Evolutionary conservation across 2,113 vertebrate genomes (phyloP).

Genomic region (Calidris pygmaea): DNA sequence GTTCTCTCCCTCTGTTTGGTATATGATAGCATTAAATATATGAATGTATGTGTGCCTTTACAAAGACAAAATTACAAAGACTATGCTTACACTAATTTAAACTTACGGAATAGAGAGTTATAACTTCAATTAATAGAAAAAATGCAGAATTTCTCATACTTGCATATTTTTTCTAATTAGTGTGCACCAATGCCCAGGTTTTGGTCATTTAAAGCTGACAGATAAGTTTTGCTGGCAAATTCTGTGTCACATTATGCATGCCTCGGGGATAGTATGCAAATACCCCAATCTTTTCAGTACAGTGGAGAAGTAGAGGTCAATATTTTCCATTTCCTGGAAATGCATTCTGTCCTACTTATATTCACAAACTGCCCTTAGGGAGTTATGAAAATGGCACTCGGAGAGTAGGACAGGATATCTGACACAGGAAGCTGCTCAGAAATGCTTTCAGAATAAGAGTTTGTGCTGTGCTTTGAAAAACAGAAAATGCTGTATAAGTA

Average conservation of each 20-base stretch:
- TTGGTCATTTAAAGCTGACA: not conserved
- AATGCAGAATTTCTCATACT: not conserved
- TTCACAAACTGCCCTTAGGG: slow-evolving; percentile 51
- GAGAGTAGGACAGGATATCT: slow-evolving; percentile 55
- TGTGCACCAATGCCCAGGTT: not conserved
- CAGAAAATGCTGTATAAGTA: slow-evolving; percentile 20
- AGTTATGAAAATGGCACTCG: slow-evolving; percentile 48
- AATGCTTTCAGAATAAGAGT: slow-evolving; percentile 31
- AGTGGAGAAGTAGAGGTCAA: slow-evolving; percentile 44
- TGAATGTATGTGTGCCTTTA: not conserved
- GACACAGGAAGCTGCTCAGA: slow-evolving; percentile 59
- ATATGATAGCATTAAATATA: not conserved
- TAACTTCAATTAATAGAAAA: not conserved
- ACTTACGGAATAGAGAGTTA: not conserved
- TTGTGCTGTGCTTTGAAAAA: slow-evolving; percentile 37
- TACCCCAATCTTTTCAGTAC: slow-evolving; percentile 3
- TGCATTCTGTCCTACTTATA: slow-evolving; percentile 41
- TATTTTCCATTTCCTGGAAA: slow-evolving; percentile 70
- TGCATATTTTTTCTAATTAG: not conserved
- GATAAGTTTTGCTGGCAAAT: not conserved
- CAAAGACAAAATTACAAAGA: not conserved
- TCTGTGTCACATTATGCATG: slow-evolving; percentile 5
- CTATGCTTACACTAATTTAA: not conserved
- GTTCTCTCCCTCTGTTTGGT: not conserved
- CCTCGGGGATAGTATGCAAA: not conserved